Base-by-base conservation (phyloP, 2,888 invertebrate genomes). In the Lampropteryx suffumata region DNA sequence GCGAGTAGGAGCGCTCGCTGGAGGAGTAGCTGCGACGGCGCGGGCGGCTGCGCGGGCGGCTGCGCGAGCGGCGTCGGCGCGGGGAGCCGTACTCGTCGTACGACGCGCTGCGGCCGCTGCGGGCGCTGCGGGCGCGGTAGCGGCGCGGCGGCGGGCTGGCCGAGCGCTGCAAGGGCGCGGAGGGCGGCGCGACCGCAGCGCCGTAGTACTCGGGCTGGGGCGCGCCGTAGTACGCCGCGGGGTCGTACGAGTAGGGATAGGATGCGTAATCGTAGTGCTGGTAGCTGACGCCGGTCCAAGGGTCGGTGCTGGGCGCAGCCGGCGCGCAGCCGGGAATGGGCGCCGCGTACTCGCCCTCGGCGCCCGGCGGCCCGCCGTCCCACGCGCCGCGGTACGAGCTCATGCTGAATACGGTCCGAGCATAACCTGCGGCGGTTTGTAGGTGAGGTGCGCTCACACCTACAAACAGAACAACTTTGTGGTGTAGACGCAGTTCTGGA, bases 381-480 rank as follows among this genome's bases (percentile, higher is more conserved):
- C 88, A 88, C 69, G 84, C 78, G 76, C 83, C 80, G 76, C 79
- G 80, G 76, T 88, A 88, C 79, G 88, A 84, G 76, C 86, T 87
- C 89, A 90, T 90, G 84, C 76, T 82, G 82, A 57, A 74, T 65
- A 76, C 70, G 69, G 74, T 76, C 78, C 83, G 84, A 84, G 82
- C 87, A 89, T 89, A 88, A 91, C 88, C 84, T 89, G 91, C 84
- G 78, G 90, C 89, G 88, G 89, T 90, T 87, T 87, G 90, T 91
- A 89, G 86, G 90, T 90, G 89, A 90, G 86, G 90, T 24, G 24
- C 82, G 89, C 85, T 88, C 89, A 89, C 90, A 92, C 92, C 92
- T 92, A 92, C 91, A 92, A 92, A 92, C 92, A 92, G 92, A 92
- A 92, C 82, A 92, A 92, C 92, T 92, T 89, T 91, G 91, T 86